Percentiles rank a stretch among this genome's conserved stretches.
Evolutionary conservation across 2,888 invertebrate genomes (phyloP).

Genomic region (Hypsopygia costalis): DNA sequence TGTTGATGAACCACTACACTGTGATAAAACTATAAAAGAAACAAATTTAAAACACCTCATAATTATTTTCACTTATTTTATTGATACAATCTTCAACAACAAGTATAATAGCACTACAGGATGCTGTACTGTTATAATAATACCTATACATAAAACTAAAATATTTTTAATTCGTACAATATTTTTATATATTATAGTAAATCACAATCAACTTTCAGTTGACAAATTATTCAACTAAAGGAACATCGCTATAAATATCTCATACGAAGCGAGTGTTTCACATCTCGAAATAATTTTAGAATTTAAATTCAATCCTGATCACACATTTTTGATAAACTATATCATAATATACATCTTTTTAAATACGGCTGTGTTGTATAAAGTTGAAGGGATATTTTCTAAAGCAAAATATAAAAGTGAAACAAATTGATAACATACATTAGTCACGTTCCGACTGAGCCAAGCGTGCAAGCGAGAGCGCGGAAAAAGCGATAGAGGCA

Average conservation of each 20-base stretch:
- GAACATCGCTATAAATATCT: slow-evolving; percentile 53
- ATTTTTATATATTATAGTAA: slow-evolving; percentile 58
- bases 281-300: slow-evolving; percentile 42
- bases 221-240: slow-evolving; percentile 65
- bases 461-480: too few species aligned
- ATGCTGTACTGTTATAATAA: slow-evolving; percentile 58
- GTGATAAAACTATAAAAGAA: too few species aligned
- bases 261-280: slow-evolving; percentile 50
- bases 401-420: too few species aligned
- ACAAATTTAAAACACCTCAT: too few species aligned
- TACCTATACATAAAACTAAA: slow-evolving; percentile 64
- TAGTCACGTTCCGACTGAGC: too few species aligned
- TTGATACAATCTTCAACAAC: slow-evolving; percentile 76
- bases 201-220: slow-evolving; percentile 79
- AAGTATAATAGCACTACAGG: slow-evolving; percentile 71
- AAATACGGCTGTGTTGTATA: too few species aligned
- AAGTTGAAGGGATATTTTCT: too few species aligned
- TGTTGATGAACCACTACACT: too few species aligned
- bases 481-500: too few species aligned
- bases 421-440: too few species aligned
- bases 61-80: slow-evolving; percentile 61
- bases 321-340: slow-evolving; percentile 1
- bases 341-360: too few species aligned
- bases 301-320: slow-evolving; percentile 20
- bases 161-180: slow-evolving; percentile 66